phyloP scores from a whole-genome alignment of 2,888 invertebrate species.

The Malthinus flaveolus region DNA sequence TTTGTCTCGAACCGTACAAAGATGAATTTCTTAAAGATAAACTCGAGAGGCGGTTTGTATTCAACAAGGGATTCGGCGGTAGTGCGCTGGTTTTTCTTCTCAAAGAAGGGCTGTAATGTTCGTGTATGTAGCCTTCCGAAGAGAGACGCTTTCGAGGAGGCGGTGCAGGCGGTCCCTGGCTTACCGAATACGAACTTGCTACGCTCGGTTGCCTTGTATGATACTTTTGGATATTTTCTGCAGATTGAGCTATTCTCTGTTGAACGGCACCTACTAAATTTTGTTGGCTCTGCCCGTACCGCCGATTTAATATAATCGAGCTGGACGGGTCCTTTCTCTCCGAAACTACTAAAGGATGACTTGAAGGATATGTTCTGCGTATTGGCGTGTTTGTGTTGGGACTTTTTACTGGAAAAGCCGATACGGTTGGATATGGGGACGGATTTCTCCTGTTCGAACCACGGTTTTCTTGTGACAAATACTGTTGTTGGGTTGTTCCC shows the following conservation, averaged over 20 bases:
- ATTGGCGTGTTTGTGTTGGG: background rate
- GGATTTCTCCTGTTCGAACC: conserved; percentile 14
- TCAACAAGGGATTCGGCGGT: conserved; percentile 31
- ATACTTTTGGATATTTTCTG: background rate
- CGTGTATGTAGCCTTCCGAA: conserved; percentile 47
- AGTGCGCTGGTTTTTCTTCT: conserved; percentile 34
- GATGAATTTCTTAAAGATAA: background rate
- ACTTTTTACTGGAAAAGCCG: background rate
- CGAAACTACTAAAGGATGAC: background rate
- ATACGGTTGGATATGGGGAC: conserved; percentile 5
- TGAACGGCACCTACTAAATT: conserved; percentile 2
- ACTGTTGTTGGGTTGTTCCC: conserved; percentile 20
- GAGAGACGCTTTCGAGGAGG: conserved; percentile 14
- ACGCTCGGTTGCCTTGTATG: conserved; percentile 34
- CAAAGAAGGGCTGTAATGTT: conserved; percentile 48
- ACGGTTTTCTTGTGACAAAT: conserved; percentile 12
- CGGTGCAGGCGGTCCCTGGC: conserved; percentile 11
- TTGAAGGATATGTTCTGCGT: background rate
- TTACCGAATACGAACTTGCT: background rate
- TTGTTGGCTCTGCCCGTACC: conserved; percentile 12
- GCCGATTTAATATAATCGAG: conserved; percentile 17
- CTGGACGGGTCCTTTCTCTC: conserved; percentile 6
- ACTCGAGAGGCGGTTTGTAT: conserved; percentile 17
- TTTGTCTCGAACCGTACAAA: background rate
- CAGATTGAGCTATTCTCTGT: background rate